Conservation (phyloP, 2,797 vertebrate species). For the Naso thynnoides region DNA sequence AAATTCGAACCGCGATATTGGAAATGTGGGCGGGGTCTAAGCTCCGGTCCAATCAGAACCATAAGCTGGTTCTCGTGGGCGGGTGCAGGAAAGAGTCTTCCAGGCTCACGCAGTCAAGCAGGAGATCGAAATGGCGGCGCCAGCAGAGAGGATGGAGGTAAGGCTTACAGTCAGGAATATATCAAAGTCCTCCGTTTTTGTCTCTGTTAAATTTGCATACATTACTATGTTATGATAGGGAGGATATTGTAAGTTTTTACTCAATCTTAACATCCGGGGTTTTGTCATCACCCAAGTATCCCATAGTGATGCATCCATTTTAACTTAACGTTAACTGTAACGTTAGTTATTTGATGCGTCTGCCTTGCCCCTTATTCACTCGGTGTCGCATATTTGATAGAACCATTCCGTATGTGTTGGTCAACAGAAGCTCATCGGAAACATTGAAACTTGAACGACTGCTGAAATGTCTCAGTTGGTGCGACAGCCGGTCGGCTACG, state of each 20-base stretch:
- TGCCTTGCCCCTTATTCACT: slow-evolving; percentile 42
- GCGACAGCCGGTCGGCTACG: not conserved
- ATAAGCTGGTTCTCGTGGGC: slow-evolving; percentile 28
- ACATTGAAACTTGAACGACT: accelerated
- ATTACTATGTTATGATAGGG: accelerated
- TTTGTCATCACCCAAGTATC: not conserved
- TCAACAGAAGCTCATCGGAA: accelerated
- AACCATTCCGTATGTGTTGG: accelerated
- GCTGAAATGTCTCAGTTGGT: not conserved
- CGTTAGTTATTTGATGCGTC: not conserved
- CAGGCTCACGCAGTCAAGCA: slow-evolving; percentile 40
- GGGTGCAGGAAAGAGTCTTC: slow-evolving; percentile 42
- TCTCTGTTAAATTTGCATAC: accelerated
- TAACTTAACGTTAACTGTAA: slow-evolving; percentile 50
- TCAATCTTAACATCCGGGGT: accelerated
- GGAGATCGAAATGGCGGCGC: slow-evolving; percentile 89
- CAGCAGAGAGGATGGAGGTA: slow-evolving; percentile 88
- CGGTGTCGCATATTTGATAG: not conserved
- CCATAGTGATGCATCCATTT: slow-evolving; percentile 63
- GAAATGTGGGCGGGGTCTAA: not conserved
- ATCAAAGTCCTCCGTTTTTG: accelerated
- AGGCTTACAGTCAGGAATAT: slow-evolving; percentile 20
- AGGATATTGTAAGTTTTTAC: accelerated
- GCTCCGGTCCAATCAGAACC: slow-evolving; percentile 42
- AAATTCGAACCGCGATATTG: accelerated